phyloP scores from a whole-genome alignment of 2,113 vertebrate genomes.

The Perca fluviatilis region DNA sequence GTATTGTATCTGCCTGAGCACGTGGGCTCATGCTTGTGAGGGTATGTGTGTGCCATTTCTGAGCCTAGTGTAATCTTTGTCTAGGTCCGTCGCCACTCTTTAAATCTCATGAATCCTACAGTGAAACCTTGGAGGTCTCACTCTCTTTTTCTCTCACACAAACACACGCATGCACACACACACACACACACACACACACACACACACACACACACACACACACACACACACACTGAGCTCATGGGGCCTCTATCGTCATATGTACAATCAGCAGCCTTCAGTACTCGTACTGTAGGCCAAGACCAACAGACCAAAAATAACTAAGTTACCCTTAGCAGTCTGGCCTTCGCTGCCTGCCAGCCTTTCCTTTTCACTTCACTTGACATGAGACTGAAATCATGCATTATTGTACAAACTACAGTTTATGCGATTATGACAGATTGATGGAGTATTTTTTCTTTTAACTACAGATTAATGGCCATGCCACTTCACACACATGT shows the following conservation, averaged over 20 bases:
- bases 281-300: constrained; percentile 64
- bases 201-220: constrained; percentile 27
- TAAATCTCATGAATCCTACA: constrained; percentile 50
- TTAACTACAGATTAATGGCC: constrained; percentile 38
- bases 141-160: background rate
- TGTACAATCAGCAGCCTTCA: constrained; percentile 61
- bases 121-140: constrained; percentile 43
- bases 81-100: constrained; percentile 35
- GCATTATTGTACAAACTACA: constrained; percentile 52
- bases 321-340: constrained; percentile 62
- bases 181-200: constrained; percentile 10
- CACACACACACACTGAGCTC: constrained; percentile 43
- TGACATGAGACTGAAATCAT: constrained; percentile 59
- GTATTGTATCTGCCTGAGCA: constrained; percentile 11
- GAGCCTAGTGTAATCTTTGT: constrained; percentile 34
- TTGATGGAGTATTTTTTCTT: constrained; percentile 51
- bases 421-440: constrained; percentile 38
- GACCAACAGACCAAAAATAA: constrained; percentile 78
- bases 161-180: background rate
- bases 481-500: constrained; percentile 30
- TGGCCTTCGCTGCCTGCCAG: constrained; percentile 55
- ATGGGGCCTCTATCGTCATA: constrained; percentile 59
- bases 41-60: constrained; percentile 12
- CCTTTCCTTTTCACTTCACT: constrained; percentile 63
- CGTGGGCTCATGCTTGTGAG: constrained; percentile 2